Percentiles rank a stretch among this genome's conserved stretches.
Conservation (phyloP, 2,888 invertebrate genomes). For the Linnaemya vulpina region DNA sequence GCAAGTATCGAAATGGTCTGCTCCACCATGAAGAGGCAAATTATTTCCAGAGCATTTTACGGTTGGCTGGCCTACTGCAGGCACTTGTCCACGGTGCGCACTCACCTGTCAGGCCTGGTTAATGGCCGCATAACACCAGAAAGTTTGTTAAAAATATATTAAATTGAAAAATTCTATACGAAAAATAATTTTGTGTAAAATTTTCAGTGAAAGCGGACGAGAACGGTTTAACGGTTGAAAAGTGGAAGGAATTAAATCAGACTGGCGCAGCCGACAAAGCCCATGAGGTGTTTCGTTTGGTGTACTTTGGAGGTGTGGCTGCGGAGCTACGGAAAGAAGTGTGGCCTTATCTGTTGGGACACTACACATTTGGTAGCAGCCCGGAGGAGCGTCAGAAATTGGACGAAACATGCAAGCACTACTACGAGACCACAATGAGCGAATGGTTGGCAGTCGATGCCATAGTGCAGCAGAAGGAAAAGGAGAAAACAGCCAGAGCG, state of each 20-base stretch:
- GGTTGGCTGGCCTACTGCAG: conserved; percentile 98
- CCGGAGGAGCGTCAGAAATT: conserved; percentile 86
- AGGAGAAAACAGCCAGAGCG: conserved; percentile 92
- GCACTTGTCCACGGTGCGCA: conserved; percentile 95
- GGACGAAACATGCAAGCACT: conserved; percentile 87
- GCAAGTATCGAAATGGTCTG: conserved; percentile 91
- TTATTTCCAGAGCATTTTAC: conserved; percentile 97
- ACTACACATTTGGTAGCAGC: conserved; percentile 88
- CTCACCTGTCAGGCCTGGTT: conserved; percentile 95
- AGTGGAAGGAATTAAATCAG: conserved; percentile 89
- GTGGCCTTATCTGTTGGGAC: conserved; percentile 95
- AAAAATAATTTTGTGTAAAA: neutral
- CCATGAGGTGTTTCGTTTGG: conserved; percentile 90
- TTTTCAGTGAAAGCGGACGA: conserved; percentile 85
- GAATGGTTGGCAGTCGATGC: conserved; percentile 98
- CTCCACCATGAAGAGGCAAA: conserved; percentile 97
- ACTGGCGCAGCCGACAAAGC: conserved; percentile 86
- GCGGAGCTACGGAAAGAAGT: conserved; percentile 90
- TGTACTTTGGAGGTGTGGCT: conserved; percentile 94
- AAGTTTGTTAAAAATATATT: conserved; percentile 79
- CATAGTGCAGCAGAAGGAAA: conserved; percentile 92
- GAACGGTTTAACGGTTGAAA: conserved; percentile 89
- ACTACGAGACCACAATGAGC: conserved; percentile 95
- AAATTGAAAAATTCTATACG: neutral
- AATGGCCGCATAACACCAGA: conserved; percentile 88